Evolutionary conservation across 1,140 invertebrate species (phyloP).

Genomic region (Mercenaria mercenaria): DNA sequence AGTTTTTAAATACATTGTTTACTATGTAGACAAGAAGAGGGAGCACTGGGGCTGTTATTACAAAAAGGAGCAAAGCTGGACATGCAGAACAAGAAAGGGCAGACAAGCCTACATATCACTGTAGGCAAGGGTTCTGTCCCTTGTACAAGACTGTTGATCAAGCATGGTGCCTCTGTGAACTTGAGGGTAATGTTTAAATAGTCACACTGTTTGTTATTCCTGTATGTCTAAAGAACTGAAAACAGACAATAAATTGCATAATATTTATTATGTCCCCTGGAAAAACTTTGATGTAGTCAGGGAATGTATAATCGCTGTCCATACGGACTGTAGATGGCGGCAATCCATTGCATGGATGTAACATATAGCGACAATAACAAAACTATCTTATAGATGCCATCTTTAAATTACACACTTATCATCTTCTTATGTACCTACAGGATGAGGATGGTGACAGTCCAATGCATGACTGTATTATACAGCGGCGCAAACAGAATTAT

Average conservation of each 20-base stretch:
- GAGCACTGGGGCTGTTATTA: slow-evolving; percentile 23
- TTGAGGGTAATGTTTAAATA: slow-evolving; percentile 38
- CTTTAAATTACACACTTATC: too few species aligned
- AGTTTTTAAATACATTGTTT: neutral
- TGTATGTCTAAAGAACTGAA: neutral
- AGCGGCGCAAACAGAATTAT: slow-evolving; percentile 7
- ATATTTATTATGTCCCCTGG: too few species aligned
- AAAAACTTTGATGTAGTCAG: too few species aligned
- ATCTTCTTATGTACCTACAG: slow-evolving; percentile 25
- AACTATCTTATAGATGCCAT: slow-evolving; percentile 27
- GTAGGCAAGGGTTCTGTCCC: slow-evolving; percentile 49
- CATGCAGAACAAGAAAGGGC: slow-evolving; percentile 56
- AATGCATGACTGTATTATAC: slow-evolving; percentile 65
- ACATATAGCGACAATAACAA: slow-evolving; percentile 41
- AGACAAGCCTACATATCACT: slow-evolving; percentile 49
- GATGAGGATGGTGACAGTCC: slow-evolving; percentile 65
- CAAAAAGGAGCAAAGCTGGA: slow-evolving; percentile 26
- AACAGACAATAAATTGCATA: too few species aligned
- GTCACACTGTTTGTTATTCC: too few species aligned
- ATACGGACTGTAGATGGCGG: slow-evolving; percentile 57
- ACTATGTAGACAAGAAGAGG: slow-evolving; percentile 3
- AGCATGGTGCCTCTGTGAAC: slow-evolving; percentile 25
- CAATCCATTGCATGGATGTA: slow-evolving; percentile 66
- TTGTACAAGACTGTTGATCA: slow-evolving; percentile 43
- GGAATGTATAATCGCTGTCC: too few species aligned